phyloP scores from a whole-genome alignment of 2,797 vertebrate genomes.

The Poecilia picta region DNA sequence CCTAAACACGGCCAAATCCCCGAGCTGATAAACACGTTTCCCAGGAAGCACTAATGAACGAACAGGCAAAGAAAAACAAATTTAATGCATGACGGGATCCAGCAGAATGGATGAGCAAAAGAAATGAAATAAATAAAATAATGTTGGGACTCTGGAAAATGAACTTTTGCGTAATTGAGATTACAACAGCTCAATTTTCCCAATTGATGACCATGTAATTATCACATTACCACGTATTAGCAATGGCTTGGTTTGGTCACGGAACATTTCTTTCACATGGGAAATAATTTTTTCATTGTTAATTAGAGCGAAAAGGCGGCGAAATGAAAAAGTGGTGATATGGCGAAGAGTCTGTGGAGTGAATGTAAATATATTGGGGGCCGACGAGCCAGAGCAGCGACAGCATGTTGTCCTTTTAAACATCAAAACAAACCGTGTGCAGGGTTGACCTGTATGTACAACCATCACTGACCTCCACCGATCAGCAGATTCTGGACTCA shows the following conservation, averaged over 20 bases:
- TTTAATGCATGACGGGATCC: slow-evolving; percentile 28
- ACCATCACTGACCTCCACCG: neutral
- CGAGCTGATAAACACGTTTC: slow-evolving; percentile 35
- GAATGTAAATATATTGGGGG: slow-evolving; percentile 3
- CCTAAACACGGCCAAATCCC: slow-evolving; percentile 5
- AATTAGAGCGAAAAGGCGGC: slow-evolving; percentile 46
- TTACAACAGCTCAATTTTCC: slow-evolving; percentile 62
- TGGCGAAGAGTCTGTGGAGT: neutral
- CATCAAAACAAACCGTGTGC: neutral
- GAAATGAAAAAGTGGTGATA: slow-evolving; percentile 22
- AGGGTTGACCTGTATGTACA: neutral
- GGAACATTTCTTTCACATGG: slow-evolving; percentile 55
- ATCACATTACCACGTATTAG: slow-evolving; percentile 54
- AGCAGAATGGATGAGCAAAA: neutral
- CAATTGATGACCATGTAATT: slow-evolving; percentile 65
- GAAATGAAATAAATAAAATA: slow-evolving; percentile 18
- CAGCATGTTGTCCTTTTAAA: neutral
- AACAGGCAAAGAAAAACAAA: slow-evolving; percentile 45
- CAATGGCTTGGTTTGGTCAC: slow-evolving; percentile 51
- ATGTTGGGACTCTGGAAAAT: slow-evolving; percentile 20
- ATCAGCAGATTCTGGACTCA: neutral
- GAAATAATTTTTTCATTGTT: slow-evolving; percentile 53
- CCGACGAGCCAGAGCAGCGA: neutral
- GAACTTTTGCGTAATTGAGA: slow-evolving; percentile 63
- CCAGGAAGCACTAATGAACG: slow-evolving; percentile 44